Base-by-base conservation (phyloP, 2,888 invertebrate species). In the Pollenia amentaria region DNA sequence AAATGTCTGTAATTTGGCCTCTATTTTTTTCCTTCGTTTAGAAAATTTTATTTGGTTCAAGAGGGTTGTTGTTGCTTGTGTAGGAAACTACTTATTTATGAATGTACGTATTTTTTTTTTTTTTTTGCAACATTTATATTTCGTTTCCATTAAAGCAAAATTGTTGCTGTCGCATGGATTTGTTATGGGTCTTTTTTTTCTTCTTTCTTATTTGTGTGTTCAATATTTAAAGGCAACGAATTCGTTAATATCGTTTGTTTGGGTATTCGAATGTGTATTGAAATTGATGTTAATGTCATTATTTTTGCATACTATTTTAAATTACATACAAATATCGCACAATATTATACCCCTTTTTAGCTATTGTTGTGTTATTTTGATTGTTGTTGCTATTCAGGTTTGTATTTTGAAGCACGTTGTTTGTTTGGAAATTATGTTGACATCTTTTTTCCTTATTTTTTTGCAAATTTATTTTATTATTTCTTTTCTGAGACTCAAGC, bases 251-350 rank as follows among this genome's bases (percentile, higher is more conserved):
- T 64, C 18, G 4, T 12, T 29, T 73, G 51, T 65, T 46, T 60
- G 53, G 29, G 53, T 70, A 29, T 57, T 57, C 18, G 21, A 55
- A 38, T 60, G 60, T 57, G 18, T 64, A 76, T 70, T 73, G 64
- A 75, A 79, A 86, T 78, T 67, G 64, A 79, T 79, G 82, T 86
- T 82, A 82, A 86, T 86, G 82, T 79, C 79, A 79, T 79, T 79
- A 83, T 80, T 86, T 82, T 76, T 81, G 73, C 64, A 64, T 76
- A 48, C 38, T 51, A 62, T 44, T 72, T 70, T 38, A n/a, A 67
- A 79, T n/a, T 53, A 51, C 38, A 21, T 55, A 42, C 18, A 40
- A 48, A 55, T 60, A 21, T 78, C 40, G 18, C 48, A 72, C 55
- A 46, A 42, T 29, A 77, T 29, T 42, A 70, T 44, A 46, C 51